Base-by-base conservation (phyloP, 2,113 vertebrate genomes). In the Martes martes region DNA sequence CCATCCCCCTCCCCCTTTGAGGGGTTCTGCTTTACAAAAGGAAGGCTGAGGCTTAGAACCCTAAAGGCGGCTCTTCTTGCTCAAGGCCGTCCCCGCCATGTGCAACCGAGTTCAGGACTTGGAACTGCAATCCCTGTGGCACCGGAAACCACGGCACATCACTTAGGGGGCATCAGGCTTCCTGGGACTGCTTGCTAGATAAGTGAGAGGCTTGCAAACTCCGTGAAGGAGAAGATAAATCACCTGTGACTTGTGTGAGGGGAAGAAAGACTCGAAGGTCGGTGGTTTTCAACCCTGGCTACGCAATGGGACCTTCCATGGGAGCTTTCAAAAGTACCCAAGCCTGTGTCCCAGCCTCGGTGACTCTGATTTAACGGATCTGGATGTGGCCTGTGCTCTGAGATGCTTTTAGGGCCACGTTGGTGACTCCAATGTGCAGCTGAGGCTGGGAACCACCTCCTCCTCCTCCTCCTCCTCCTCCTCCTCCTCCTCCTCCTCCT, bases 101-200 rank as follows among this genome's bases (percentile, higher is more conserved):
- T 4, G 7, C 3, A 6, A 45, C 2, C 11, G 1, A 11, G 26
- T 1, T 1, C 16, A 31, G 73, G 59, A 26, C 11, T 1, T 39
- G n/a, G 14, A 45, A 4, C 11, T 76, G 28, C 50, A n/a, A 0
- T 9, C 14, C 47, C 79, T 57, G 31, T 21, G 23, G 39, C 16
- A 2, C 59, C 21, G 16, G 63, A 59, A 33, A 33, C 19, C 65
- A 36, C 31, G 39, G 19, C n/a, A 4, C 50, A 23, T 0, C 73
- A 57, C 33, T 23, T 1, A 42, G 42, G 52, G n/a, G 42, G n/a
- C 45, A 74, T 18, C 28, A 0, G 52, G 57, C 23, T 28, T 86
- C 73, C n/a, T 2, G 4, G 14, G 31, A 47, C 16, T 2, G 2
- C 11, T 24, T 74, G 55, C 69, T 42, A 1, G 14, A 11, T 63